Percentiles rank a stretch among this genome's conserved stretches.
These are phyloP conservation scores for Montipora sp. DNA, from an alignment of 64 coral and sea anemone species.

Conservation along the genomic window DNA sequence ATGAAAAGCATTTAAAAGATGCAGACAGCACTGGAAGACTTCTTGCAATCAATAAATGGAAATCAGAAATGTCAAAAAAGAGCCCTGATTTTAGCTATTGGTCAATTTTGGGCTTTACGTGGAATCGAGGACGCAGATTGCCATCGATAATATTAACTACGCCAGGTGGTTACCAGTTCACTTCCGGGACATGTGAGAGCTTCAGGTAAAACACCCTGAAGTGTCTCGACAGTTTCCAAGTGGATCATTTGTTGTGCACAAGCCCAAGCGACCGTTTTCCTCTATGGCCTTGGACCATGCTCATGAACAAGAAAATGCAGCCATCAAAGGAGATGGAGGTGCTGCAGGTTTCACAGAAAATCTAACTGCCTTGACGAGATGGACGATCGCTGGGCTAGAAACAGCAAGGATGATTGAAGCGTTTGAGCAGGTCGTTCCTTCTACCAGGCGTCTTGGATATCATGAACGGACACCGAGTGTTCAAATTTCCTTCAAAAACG, in stretches of 20 bases:
- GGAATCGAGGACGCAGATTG: neutral
- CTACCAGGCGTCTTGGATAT: neutral
- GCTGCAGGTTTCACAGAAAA: neutral
- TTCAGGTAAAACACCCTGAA: neutral
- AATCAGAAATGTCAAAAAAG: neutral
- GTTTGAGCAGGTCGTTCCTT: neutral
- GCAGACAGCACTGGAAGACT: neutral
- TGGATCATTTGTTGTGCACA: neutral
- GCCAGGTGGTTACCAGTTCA: neutral
- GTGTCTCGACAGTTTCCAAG: neutral
- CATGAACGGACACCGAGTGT: neutral
- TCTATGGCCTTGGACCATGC: neutral
- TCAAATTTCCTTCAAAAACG: neutral
- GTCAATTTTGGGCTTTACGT: conserved; percentile 9
- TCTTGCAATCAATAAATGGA: neutral
- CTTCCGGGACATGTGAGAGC: neutral
- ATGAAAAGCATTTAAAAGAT: neutral
- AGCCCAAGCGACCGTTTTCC: neutral
- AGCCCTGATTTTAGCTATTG: neutral
- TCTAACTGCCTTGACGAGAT: neutral
- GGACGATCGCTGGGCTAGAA: neutral
- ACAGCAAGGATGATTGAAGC: neutral
- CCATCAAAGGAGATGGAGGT: neutral
- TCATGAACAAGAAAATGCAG: neutral
- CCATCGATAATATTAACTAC: neutral